Percentiles rank a stretch among this genome's conserved stretches.
phyloP scores from a whole-genome alignment of 30 jellyfish, hydroid and myxozoan genomes.

The Rhopilema esculentum region DNA sequence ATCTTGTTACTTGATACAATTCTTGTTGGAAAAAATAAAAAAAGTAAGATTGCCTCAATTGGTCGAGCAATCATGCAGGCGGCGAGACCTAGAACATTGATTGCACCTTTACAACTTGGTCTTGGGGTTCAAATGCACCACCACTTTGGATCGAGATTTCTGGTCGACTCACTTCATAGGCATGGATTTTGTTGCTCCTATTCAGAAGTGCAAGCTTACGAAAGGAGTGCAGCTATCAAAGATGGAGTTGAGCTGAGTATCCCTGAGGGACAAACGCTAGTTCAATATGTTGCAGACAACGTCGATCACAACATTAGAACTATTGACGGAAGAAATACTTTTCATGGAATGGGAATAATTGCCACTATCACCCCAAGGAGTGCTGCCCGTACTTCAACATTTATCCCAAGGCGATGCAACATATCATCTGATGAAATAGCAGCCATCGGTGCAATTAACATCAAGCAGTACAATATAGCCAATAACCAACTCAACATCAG shows the following conservation, averaged over 20 bases:
- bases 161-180: slow-evolving; percentile 61
- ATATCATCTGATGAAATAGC: slow-evolving; percentile 37
- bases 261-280: slow-evolving; percentile 45
- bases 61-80: slow-evolving; percentile 75
- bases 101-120: slow-evolving; percentile 59
- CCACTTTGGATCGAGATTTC: slow-evolving; percentile 65
- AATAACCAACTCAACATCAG: slow-evolving; percentile 26
- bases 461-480: slow-evolving; percentile 46
- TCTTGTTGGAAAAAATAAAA: slow-evolving; percentile 38
- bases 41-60: slow-evolving; percentile 47
- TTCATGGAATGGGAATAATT: slow-evolving; percentile 64
- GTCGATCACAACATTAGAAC: slow-evolving; percentile 55
- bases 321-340: slow-evolving; percentile 45
- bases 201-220: slow-evolving; percentile 53
- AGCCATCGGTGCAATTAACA: slow-evolving; percentile 42
- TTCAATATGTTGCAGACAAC: slow-evolving; percentile 58
- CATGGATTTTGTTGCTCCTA: slow-evolving; percentile 64
- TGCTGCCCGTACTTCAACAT: slow-evolving; percentile 27
- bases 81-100: slow-evolving; percentile 57
- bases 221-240: slow-evolving; percentile 60
- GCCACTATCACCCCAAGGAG: slow-evolving; percentile 61
- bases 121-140: slow-evolving; percentile 57
- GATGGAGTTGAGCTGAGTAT: slow-evolving; percentile 52
- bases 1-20: slow-evolving; percentile 38
- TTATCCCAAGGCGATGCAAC: slow-evolving; percentile 30